A percentile compares a stretch with the other conserved stretches of the same genome.
phyloP scores from a whole-genome alignment of 2,888 invertebrate species.

The Phania funesta region DNA sequence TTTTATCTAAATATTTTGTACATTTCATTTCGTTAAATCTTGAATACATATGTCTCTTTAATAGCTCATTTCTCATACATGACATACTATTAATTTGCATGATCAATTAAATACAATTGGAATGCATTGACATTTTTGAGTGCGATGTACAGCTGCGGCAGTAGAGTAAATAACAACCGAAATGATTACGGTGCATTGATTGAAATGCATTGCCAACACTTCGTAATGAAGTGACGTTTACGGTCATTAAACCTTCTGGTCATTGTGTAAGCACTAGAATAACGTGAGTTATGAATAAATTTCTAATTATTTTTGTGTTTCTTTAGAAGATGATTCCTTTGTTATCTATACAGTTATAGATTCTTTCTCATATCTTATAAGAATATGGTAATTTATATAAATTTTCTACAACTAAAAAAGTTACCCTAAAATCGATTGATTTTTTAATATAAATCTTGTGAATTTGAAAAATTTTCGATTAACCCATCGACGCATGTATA shows the following conservation, averaged over 20 bases:
- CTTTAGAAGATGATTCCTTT: too few relatives aligned
- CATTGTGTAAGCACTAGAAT: background rate
- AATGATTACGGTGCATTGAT: conserved; percentile 15
- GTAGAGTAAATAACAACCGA: background rate
- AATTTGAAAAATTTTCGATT: too few relatives aligned
- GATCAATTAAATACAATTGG: conserved; percentile 39
- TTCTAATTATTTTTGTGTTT: background rate
- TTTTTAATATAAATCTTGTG: too few relatives aligned
- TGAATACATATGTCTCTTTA: conserved; percentile 1
- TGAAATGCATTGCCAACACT: background rate
- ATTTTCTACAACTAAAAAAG: too few relatives aligned
- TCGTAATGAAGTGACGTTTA: conserved; percentile 10
- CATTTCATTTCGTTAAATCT: conserved; percentile 1
- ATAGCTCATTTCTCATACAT: conserved; percentile 59
- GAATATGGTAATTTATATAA: too few relatives aligned
- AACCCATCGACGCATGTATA: too few relatives aligned
- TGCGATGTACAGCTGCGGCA: conserved; percentile 15
- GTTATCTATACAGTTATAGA: too few relatives aligned
- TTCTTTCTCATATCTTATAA: too few relatives aligned
- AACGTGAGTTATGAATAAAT: background rate
- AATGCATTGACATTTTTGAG: conserved; percentile 33
- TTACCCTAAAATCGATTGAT: too few relatives aligned
- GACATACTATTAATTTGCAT: conserved; percentile 56
- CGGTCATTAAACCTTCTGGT: conserved; percentile 23
- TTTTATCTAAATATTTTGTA: conserved; percentile 21